Conservation (phyloP, 2,888 invertebrate genomes). For the Patella pellucida region DNA sequence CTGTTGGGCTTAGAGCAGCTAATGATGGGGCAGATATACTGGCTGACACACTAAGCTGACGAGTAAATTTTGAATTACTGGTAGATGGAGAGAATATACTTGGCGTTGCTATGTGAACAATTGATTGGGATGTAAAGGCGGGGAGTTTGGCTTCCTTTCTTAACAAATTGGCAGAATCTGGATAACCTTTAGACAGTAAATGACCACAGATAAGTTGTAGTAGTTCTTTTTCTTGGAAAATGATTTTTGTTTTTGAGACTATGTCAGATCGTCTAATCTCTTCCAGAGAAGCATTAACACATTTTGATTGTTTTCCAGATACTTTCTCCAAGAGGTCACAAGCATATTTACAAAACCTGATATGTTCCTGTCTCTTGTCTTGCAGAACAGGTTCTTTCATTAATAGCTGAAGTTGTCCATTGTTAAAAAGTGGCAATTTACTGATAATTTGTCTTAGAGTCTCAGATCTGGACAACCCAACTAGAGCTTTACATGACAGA, state of each 20-base stretch:
- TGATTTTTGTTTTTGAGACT: slow-evolving; percentile 95
- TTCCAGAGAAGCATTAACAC: slow-evolving; percentile 84
- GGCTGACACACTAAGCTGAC: slow-evolving; percentile 5
- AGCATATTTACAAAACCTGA: slow-evolving; percentile 94
- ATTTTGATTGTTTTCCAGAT: slow-evolving; percentile 85
- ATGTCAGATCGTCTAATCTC: slow-evolving; percentile 93
- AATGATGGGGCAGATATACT: slow-evolving; percentile 1
- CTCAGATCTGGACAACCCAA: slow-evolving; percentile 93
- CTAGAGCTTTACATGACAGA: slow-evolving; percentile 89
- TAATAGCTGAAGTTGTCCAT: slow-evolving; percentile 89
- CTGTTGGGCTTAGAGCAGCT: slow-evolving; percentile 13
- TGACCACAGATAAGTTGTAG: slow-evolving; percentile 93
- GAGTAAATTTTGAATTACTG: slow-evolving; percentile 37
- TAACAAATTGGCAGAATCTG: slow-evolving; percentile 81
- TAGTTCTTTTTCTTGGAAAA: slow-evolving; percentile 93
- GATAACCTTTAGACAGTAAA: slow-evolving; percentile 79
- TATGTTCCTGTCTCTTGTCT: slow-evolving; percentile 95
- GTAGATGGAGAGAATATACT: slow-evolving; percentile 49
- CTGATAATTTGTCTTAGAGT: slow-evolving; percentile 93
- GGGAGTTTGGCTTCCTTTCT: slow-evolving; percentile 80
- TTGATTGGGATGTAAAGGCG: slow-evolving; percentile 48
- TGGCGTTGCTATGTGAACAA: slow-evolving; percentile 50
- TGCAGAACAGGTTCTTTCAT: slow-evolving; percentile 97
- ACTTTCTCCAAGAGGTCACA: slow-evolving; percentile 89
- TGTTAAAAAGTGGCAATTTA: slow-evolving; percentile 93